A percentile compares a stretch with the other conserved stretches of the same genome.
These are phyloP conservation scores for Ormia ochracea DNA, from an alignment of 2,888 invertebrate genomes.

Conservation along the genomic window DNA sequence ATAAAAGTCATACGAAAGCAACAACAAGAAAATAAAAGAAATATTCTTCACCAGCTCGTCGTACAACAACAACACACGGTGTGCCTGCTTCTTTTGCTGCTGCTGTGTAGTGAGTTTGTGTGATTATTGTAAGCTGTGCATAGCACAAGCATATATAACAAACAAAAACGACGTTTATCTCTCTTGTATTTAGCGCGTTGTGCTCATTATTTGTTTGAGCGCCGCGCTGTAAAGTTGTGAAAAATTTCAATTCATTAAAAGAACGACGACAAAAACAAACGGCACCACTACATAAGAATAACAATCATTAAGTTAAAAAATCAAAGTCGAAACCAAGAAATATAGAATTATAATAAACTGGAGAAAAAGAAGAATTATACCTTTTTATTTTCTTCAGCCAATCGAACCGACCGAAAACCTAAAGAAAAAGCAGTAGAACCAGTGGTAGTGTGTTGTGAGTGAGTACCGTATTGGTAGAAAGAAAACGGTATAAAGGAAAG, in stretches of 20 bases:
- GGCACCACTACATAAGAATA: conserved; percentile 39
- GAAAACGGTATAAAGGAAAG: conserved; percentile 39
- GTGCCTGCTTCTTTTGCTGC: conserved; percentile 49
- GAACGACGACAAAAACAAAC: conserved; percentile 46
- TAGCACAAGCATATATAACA: conserved; percentile 45
- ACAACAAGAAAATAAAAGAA: conserved; percentile 34
- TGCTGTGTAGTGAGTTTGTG: conserved; percentile 34
- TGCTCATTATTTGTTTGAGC: conserved; percentile 76
- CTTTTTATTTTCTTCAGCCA: conserved; percentile 24
- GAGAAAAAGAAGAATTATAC: conserved; percentile 44
- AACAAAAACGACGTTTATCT: conserved; percentile 62
- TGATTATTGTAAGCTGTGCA: conserved; percentile 44
- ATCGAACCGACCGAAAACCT: conserved; percentile 25
- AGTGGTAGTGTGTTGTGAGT: conserved; percentile 41
- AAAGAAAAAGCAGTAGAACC: conserved; percentile 58
- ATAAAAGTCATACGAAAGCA: conserved; percentile 30
- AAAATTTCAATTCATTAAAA: conserved; percentile 66
- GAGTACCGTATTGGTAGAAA: conserved; percentile 27
- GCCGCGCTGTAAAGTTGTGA: conserved; percentile 76
- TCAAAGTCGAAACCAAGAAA: conserved; percentile 59
- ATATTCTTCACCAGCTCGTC: conserved; percentile 46
- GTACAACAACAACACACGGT: conserved; percentile 57
- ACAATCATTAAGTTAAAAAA: conserved; percentile 47
- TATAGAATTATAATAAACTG: conserved; percentile 56
- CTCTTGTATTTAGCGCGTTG: conserved; percentile 60